phyloP scores from a whole-genome alignment of 2,888 invertebrate species.

The Conus canariensis region DNA sequence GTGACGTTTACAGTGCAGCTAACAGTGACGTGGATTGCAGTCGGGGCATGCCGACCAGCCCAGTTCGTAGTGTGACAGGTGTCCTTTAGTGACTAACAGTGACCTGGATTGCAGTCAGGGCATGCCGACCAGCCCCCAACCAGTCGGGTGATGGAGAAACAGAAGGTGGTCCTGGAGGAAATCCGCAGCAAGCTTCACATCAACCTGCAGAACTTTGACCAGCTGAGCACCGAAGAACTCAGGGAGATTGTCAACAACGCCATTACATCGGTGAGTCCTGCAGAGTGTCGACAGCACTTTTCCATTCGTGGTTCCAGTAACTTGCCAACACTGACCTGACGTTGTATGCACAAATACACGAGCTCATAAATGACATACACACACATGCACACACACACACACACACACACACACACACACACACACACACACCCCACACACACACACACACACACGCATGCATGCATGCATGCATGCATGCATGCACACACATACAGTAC shows the following conservation, averaged over 20 bases:
- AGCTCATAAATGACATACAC: too few species aligned
- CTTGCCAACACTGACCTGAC: too few species aligned
- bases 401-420: too few species aligned
- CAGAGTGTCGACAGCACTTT: neutral
- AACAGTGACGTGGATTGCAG: conserved; percentile 57
- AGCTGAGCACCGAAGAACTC: conserved; percentile 57
- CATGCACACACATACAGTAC: too few species aligned
- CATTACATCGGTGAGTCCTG: conserved; percentile 54
- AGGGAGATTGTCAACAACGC: neutral
- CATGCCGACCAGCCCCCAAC: conserved; percentile 85
- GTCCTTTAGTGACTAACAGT: too few species aligned
- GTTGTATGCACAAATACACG: too few species aligned
- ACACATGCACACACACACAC: too few species aligned
- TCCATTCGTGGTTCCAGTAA: neutral
- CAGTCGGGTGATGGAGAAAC: conserved; percentile 88
- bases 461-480: too few species aligned
- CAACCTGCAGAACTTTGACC: conserved; percentile 75
- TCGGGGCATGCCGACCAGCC: conserved; percentile 87
- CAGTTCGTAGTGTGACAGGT: too few species aligned
- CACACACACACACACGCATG: too few species aligned
- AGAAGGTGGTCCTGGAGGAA: conserved; percentile 88
- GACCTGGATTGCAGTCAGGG: conserved; percentile 82
- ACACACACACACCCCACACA: too few species aligned
- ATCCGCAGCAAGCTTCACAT: conserved; percentile 75
- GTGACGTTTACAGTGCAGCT: too few species aligned